phyloP scores from a whole-genome alignment of 1,140 invertebrate species.

The Halesus radiatus region DNA sequence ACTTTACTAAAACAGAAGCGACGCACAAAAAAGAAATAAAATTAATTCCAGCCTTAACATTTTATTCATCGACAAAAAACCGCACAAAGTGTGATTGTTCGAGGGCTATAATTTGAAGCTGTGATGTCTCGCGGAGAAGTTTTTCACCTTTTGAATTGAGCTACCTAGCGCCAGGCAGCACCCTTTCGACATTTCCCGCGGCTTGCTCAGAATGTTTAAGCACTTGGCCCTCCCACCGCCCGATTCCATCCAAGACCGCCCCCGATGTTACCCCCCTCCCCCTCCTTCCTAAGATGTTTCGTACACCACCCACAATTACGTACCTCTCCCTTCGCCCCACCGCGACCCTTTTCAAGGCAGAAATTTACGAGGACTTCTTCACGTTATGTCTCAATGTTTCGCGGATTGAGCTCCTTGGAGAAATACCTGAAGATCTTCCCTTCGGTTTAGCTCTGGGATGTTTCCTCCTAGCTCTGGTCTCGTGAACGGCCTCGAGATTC shows the following conservation, averaged over 20 bases:
- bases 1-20: too few relatives aligned
- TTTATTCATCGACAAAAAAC: too few relatives aligned
- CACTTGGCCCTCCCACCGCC: neutral
- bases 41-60: too few relatives aligned
- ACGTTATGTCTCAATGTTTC: slow-evolving; percentile 7
- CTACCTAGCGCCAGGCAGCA: neutral
- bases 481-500: too few relatives aligned
- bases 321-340: too few relatives aligned
- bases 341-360: neutral
- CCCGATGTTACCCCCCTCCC: too few relatives aligned
- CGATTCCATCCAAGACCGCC: neutral
- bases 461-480: too few relatives aligned
- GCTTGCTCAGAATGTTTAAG: slow-evolving; percentile 12
- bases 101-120: slow-evolving; percentile 14
- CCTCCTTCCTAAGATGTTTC: too few relatives aligned
- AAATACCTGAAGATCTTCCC: too few relatives aligned
- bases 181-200: neutral
- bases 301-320: too few relatives aligned
- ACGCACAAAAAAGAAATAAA: too few relatives aligned
- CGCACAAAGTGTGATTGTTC: slow-evolving; percentile 10
- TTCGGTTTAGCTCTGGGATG: too few relatives aligned
- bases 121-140: slow-evolving; percentile 1
- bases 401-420: neutral
- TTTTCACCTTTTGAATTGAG: slow-evolving; percentile 32
- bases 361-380: slow-evolving; percentile 1